Base-by-base conservation (phyloP, 2,888 invertebrate species). In the Hirtodrosophila alboralis region DNA sequence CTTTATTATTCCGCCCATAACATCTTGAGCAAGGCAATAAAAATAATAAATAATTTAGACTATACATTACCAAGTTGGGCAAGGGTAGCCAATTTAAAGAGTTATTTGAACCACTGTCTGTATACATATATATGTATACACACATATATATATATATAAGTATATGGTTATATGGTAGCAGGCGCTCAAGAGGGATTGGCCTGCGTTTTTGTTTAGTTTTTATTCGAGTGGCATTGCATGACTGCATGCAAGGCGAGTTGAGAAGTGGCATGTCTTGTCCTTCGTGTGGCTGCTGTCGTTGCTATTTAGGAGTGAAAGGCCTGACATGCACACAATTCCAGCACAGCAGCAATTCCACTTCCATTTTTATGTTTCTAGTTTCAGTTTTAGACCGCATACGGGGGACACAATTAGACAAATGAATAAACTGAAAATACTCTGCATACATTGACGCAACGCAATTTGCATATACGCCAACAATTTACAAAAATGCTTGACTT, bases 401-500 rank as follows among this genome's bases (percentile, higher is more conserved):
- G 8, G 56, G 8, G 53, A 67, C 75, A 66, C 87, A 81, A 81
- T 87, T 85, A 83, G 62, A 65, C 80, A 81, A 87, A 81, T 87
- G 65, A 79, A 77, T 64, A 71, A 68, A 64, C 70, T 57, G 64
- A 44, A 37, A 45, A 54, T 59, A 47, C 16, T 58, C 62, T 60
- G 47, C 34, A 62, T 37, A 34, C 34, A 62, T 37, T 31, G 37
- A 40, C 37, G 10, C 33, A 34, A 45, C 30, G 14, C 49, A 49
- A 73, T 80, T 76, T 68, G 74, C 77, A 76, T 76, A 23, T 23
- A 60, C 58, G 23, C 26, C 16, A 49, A 44, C 21, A 33, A 43
- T 23, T 36, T 14, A 4, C 18, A 18, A 5, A 7, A 6, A 7
- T 21, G 37, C 23, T 56, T 16, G 12, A 9, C n/a, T 40, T 48